These are phyloP conservation scores for Drosophila algonquin DNA, from an alignment of 2,888 invertebrate genomes.

Conservation along the genomic window DNA sequence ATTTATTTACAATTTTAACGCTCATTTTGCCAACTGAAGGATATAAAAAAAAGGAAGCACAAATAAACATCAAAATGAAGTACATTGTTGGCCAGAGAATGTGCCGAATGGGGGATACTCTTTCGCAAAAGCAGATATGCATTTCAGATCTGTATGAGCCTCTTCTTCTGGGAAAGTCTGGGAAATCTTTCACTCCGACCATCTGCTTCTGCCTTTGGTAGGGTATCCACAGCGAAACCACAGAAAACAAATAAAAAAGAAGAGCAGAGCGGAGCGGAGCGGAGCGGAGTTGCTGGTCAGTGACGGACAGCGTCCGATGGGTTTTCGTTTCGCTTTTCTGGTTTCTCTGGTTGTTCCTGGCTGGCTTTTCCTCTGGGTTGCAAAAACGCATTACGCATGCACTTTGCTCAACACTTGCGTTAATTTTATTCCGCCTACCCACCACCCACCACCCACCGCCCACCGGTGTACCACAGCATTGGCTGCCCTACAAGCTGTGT, in stretches of 20 bases:
- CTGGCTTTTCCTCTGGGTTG: too few relatives aligned
- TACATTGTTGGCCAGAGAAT: background rate
- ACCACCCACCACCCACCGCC: slow-evolving; percentile 8
- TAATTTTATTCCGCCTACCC: slow-evolving; percentile 67
- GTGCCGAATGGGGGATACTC: background rate
- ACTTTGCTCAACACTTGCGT: slow-evolving; percentile 80
- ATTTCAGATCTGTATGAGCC: too few relatives aligned
- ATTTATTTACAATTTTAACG: slow-evolving; percentile 67
- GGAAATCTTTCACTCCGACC: too few relatives aligned
- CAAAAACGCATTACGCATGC: slow-evolving; percentile 66
- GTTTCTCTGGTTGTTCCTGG: slow-evolving; percentile 2
- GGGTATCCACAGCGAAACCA: background rate
- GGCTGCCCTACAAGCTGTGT: slow-evolving; percentile 35
- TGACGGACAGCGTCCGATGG: slow-evolving; percentile 48
- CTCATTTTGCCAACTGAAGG: slow-evolving; percentile 62
- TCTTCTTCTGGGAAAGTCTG: too few relatives aligned
- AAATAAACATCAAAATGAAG: background rate
- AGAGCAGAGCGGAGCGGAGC: background rate
- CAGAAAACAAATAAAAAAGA: slow-evolving; percentile 8
- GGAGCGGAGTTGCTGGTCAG: slow-evolving; percentile 15
- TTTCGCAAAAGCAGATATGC: background rate
- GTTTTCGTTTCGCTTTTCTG: slow-evolving; percentile 7
- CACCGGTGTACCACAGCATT: background rate
- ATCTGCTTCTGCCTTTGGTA: background rate
- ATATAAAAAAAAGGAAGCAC: slow-evolving; percentile 31